A percentile compares a stretch with the other conserved stretches of the same genome.
Evolutionary conservation across 2,888 invertebrate species (phyloP).

Genomic region (Phortica magna): DNA sequence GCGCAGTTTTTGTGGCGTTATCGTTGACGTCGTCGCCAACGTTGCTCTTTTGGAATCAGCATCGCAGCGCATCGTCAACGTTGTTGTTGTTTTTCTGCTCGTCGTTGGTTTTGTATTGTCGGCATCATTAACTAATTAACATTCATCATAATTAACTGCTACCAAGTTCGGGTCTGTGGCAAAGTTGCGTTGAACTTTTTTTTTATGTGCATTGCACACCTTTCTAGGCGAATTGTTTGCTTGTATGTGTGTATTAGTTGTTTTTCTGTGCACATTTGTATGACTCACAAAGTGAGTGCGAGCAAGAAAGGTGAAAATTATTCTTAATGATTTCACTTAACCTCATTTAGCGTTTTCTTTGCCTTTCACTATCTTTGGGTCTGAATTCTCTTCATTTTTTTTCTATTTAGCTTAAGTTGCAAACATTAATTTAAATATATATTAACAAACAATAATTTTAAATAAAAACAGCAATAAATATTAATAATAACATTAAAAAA

Average conservation of each 20-base stretch:
- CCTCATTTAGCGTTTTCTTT: constrained; percentile 18
- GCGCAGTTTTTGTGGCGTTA: neutral
- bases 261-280: neutral
- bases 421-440: too few species aligned
- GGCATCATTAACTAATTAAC: constrained; percentile 36
- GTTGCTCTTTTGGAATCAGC: neutral
- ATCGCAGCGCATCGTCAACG: too few species aligned
- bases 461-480: too few species aligned
- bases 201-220: neutral
- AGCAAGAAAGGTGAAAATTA: constrained; percentile 17
- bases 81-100: neutral
- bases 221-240: constrained; percentile 10
- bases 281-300: neutral
- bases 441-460: too few species aligned
- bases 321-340: constrained; percentile 33
- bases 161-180: neutral
- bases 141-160: constrained; percentile 33
- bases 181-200: neutral
- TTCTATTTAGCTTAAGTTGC: too few species aligned
- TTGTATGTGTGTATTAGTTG: neutral
- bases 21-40: neutral
- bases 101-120: neutral
- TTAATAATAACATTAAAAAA: too few species aligned
- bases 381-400: too few species aligned
- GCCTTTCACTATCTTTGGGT: neutral